Conservation (phyloP, 2,797 vertebrate genomes). For the Halcyon leucocephala region DNA sequence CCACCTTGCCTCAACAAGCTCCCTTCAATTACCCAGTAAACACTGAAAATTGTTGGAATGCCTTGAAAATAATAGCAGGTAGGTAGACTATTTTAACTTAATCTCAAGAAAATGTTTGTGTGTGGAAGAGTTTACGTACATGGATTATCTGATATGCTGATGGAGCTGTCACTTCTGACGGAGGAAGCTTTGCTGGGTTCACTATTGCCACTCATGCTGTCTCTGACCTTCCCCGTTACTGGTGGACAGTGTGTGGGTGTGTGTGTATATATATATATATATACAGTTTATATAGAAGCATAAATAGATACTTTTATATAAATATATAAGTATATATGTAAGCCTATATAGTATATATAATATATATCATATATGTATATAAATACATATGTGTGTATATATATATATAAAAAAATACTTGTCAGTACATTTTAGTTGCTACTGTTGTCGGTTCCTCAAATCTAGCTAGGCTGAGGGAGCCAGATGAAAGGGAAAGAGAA, state of each 20-base stretch:
- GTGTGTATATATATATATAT: too few species aligned
- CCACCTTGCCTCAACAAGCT: background rate
- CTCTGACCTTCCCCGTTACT: background rate
- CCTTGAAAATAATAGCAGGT: background rate
- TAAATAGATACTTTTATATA: too few species aligned
- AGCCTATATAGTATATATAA: too few species aligned
- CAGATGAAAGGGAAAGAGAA: background rate
- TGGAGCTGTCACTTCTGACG: background rate
- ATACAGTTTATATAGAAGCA: too few species aligned
- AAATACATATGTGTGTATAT: too few species aligned
- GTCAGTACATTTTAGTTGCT: background rate
- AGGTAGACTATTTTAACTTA: background rate
- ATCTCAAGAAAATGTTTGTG: background rate
- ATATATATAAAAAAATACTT: background rate
- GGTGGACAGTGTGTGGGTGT: too few species aligned
- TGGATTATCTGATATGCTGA: background rate
- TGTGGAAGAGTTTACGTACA: background rate
- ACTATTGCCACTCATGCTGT: background rate
- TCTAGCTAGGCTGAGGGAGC: background rate
- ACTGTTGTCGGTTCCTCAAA: background rate
- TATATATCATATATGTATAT: too few species aligned
- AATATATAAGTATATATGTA: too few species aligned
- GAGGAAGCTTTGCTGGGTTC: background rate
- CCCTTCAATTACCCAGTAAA: background rate
- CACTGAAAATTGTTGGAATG: background rate